Evolutionary conservation across 1,140 invertebrate genomes (phyloP), one percentile per base, ranked within the genome.

Genomic region (Lordiphosa mommai): DNA sequence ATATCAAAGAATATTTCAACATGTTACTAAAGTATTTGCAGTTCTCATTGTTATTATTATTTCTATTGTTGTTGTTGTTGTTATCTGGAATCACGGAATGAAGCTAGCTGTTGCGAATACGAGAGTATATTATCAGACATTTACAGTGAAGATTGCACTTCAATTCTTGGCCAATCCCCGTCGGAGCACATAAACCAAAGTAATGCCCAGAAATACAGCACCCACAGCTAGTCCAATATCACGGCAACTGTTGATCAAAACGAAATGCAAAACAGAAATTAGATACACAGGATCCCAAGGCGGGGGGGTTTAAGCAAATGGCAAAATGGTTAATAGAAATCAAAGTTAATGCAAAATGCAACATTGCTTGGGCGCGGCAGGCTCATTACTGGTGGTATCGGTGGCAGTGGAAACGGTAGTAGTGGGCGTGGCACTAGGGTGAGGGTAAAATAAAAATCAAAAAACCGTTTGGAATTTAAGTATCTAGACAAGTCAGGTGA

Each of bases 161-260:
- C 36, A 82, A n/a, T 70, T 82, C 20, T 48, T 66, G 52, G 41
- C 55, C 12, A 48, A 12, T 46, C 77, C 77, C 20, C 79, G 72
- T n/a, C 63, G 68, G 16, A 86, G 40, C 14, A 60, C 43, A 61
- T 77, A 86, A 33, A 87, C 58, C 7, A 85, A 33, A 0, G 66
- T 77, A 17, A 90, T 27, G 10, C 89, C 90, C 23, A 90, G 56
- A 3, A 89, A 29, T 14, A 89, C 56, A 20, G 76, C 46, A 72
- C 40, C 41, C 74, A 64, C 29, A 65, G 84, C 87, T 69, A 90
- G 51, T 80, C 89, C 71, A 84, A 80, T 55, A 67, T 79, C 43
- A 20, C 72, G 86, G 37, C 77, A 88, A 52, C 87, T 89, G 72
- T 53, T 82, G 66, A 41, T 51, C 49, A 41, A 67, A 13, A 44